These are phyloP conservation scores for Cydia amplana DNA, from an alignment of 1,140 invertebrate genomes.

Conservation along the genomic window DNA sequence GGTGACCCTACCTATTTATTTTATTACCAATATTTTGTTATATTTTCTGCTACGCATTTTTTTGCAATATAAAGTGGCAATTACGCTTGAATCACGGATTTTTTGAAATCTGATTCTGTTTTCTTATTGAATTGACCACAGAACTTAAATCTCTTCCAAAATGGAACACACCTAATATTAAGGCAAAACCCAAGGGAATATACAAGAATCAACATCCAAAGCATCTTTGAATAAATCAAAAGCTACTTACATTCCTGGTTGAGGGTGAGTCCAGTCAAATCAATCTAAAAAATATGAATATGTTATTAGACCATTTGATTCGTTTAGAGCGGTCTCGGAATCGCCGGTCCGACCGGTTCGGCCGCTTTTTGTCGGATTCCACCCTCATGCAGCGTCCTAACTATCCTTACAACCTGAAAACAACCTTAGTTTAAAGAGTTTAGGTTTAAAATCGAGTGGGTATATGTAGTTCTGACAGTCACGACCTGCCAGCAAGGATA, in stretches of 20 bases:
- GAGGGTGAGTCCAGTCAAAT: slow-evolving; percentile 15
- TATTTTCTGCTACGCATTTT: too few relatives aligned
- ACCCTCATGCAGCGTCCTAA: slow-evolving; percentile 60
- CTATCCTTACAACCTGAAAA: slow-evolving; percentile 38
- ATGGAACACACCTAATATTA: background rate
- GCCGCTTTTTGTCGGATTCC: slow-evolving; percentile 67
- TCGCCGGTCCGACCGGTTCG: slow-evolving; percentile 58
- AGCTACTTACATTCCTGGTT: background rate
- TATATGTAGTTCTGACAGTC: background rate
- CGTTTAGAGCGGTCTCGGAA: slow-evolving; percentile 49
- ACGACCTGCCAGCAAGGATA: slow-evolving; percentile 29
- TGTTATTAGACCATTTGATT: slow-evolving; percentile 62
- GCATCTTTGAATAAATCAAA: slow-evolving; percentile 10
- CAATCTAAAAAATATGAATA: slow-evolving; percentile 61
- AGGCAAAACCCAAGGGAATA: background rate
- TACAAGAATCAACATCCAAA: background rate
- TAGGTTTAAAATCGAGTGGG: background rate
- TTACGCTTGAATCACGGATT: too few relatives aligned
- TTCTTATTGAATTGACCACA: background rate
- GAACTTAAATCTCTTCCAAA: background rate
- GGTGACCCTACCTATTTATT: too few relatives aligned
- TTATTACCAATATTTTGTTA: too few relatives aligned
- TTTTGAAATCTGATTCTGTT: too few relatives aligned
- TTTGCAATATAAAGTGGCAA: too few relatives aligned
- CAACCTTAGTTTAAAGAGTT: background rate